Conservation (phyloP, 2,797 vertebrate species). For the Mionectes olivaceus region DNA sequence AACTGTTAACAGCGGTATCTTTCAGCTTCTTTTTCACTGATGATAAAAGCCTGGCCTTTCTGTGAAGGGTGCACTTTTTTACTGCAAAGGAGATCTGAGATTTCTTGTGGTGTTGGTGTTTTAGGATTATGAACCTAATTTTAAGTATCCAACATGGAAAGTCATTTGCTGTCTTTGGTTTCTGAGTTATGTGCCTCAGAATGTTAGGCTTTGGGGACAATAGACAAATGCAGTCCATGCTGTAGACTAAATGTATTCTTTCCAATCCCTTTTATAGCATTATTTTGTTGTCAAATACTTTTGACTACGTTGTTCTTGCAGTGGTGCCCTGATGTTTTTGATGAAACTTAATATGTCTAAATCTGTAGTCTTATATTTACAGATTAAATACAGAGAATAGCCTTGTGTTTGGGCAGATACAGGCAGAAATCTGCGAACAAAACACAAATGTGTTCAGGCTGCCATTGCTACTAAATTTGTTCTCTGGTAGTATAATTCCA, state of each 20-base stretch:
- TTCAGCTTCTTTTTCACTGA: conserved; percentile 2
- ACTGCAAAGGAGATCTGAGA: not conserved
- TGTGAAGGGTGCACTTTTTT: not conserved
- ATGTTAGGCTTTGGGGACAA: not conserved
- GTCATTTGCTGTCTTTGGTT: not conserved
- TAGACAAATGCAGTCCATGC: not conserved
- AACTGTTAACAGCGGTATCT: not conserved
- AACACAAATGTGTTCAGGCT: not conserved
- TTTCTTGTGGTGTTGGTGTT: not conserved
- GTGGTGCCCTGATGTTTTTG: not conserved
- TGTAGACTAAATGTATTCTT: not conserved
- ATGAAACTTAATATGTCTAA: not conserved
- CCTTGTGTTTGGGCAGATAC: not conserved
- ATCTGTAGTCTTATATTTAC: not conserved
- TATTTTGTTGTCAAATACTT: not conserved
- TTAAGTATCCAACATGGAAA: not conserved
- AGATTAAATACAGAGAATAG: not conserved
- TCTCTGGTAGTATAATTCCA: not conserved
- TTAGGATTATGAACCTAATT: not conserved
- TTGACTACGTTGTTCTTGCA: not conserved
- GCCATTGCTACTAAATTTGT: not conserved
- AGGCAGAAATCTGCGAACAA: not conserved
- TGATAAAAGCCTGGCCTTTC: not conserved
- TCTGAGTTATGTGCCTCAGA: not conserved
- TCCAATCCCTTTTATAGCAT: not conserved